Evolutionary conservation across 2,888 invertebrate genomes (phyloP).

Genomic region (Iphiclides podalirius): DNA sequence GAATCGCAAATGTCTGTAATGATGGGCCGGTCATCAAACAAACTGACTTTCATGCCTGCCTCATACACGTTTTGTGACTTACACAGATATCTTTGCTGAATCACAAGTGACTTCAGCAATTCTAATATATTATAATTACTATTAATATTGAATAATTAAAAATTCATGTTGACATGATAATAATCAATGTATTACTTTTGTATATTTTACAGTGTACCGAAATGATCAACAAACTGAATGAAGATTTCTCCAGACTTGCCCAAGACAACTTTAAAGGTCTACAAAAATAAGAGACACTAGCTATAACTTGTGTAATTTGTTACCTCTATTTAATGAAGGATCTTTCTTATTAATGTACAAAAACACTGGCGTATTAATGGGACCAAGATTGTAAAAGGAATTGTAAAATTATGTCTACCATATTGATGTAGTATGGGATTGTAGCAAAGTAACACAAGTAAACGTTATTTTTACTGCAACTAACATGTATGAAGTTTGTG

Average conservation of each 20-base stretch:
- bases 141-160: no score
- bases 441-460: background rate
- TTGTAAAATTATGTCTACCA: background rate
- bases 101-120: no score
- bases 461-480: no score
- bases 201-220: conserved; percentile 54
- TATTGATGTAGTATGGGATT: background rate
- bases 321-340: background rate
- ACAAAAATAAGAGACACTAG: conserved; percentile 25
- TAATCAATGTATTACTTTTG: no score
- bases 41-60: no score
- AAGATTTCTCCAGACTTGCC: conserved; percentile 57
- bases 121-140: no score
- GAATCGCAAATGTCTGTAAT: no score
- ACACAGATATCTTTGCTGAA: no score
- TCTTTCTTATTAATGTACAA: background rate
- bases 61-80: no score
- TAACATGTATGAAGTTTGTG: no score
- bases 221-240: conserved; percentile 59
- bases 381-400: conserved; percentile 8
- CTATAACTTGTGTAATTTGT: background rate
- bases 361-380: conserved; percentile 2
- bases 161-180: no score
- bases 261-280: conserved; percentile 51
- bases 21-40: no score